Evolutionary conservation across 2,888 invertebrate genomes (phyloP), one percentile per base, ranked within the genome.

Genomic region (Pediacus dermestoides): DNA sequence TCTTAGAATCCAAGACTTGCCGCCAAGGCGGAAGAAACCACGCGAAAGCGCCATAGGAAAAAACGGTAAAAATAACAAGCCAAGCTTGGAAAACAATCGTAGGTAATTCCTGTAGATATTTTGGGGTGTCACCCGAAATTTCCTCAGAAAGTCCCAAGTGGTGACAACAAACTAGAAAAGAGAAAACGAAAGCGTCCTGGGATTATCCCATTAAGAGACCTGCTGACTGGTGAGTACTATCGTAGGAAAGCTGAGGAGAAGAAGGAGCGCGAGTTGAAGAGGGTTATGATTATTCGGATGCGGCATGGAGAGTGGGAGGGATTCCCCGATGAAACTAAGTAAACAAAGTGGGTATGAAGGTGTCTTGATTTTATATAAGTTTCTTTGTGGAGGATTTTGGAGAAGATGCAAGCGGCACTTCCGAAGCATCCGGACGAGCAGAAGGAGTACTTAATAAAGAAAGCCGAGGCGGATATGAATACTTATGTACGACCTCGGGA

Each of bases 381-480:
- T 7, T 18, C 9, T 14, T 43, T 39, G 50, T 63, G 52, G 56
- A 81, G 80, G 44, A 71, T 65, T 44, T 60, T 75, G 38, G 71
- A 67, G 16, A 71, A 64, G 40, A 55, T 76, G 18, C 71, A 79
- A 63, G 81, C 83, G 1, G 75, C 78, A 37, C 49, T 74, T 26
- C 81, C 85, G 0, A 70, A 76, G 6, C 74, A 78, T 42, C 80
- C 83, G 0, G 85, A 85, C 48, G 71, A 76, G 30, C 85, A 85
- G 65, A 74, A 78, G 43, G 35, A 46, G 6, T 70, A 74, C 44
- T 68, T 84, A 60, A 60, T 76, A 15, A 58, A 55, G 16, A 43
- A 63, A n/a, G 73, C 76, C 0, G 74, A 76, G 46, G 58, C 63
- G 38, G 77, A 80, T 53, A 76, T 77, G 57, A 71, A 68, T 30